Evolutionary conservation across 2,113 vertebrate genomes (phyloP).

Genomic region (Lipotes vexillifer): DNA sequence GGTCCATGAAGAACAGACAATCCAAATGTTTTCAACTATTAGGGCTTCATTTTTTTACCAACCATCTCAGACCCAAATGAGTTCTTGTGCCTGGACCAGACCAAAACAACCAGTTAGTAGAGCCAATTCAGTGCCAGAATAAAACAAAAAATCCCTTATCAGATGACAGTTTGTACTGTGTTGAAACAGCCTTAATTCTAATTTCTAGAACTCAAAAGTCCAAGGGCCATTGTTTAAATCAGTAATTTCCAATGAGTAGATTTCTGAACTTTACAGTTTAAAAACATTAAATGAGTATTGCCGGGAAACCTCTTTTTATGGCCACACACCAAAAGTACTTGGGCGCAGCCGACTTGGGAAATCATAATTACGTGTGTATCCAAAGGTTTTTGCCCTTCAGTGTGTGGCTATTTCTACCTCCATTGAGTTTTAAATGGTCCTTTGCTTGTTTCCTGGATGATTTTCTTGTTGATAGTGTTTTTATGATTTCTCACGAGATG

Average conservation of each 20-base stretch:
- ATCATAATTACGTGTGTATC: not conserved
- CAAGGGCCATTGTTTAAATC: not conserved
- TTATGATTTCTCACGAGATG: not conserved
- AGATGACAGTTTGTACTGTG: not conserved
- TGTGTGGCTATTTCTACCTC: not conserved
- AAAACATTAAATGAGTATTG: not conserved
- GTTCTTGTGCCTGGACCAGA: not conserved
- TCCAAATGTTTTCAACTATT: not conserved
- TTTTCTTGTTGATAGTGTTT: not conserved
- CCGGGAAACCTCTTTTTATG: not conserved
- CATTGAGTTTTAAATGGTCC: not conserved
- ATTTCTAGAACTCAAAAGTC: constrained; percentile 14
- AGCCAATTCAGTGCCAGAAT: not conserved
- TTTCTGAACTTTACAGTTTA: not conserved
- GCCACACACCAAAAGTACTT: not conserved
- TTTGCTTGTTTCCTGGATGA: not conserved
- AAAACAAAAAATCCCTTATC: not conserved
- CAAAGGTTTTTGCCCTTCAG: not conserved
- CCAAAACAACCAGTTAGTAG: not conserved
- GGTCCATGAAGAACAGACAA: not conserved
- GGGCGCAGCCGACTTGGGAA: not conserved
- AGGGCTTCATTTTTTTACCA: not conserved
- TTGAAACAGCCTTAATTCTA: not conserved
- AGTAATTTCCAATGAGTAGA: not conserved
- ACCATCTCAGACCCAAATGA: not conserved